A percentile compares a stretch with the other conserved stretches of the same genome.
Conservation (phyloP, 2,113 vertebrate genomes). For the Tupaia chinensis region DNA sequence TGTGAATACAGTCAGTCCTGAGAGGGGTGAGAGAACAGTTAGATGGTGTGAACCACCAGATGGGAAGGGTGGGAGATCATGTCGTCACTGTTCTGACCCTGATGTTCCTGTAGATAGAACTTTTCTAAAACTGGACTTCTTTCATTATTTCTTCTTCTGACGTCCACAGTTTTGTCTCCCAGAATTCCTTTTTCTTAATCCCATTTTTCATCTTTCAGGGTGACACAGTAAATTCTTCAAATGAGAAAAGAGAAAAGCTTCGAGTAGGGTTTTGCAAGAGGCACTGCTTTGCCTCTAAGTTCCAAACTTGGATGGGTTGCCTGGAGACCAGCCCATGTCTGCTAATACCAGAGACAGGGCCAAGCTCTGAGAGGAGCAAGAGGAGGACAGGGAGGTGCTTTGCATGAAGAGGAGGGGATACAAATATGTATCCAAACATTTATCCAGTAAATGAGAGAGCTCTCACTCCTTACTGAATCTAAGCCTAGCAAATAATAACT, state of each 20-base stretch:
- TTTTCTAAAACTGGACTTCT: constrained; percentile 52
- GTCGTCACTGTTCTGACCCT: constrained; percentile 19
- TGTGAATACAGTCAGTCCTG: constrained; percentile 65
- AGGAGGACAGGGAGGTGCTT: background rate
- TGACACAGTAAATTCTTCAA: constrained; percentile 17
- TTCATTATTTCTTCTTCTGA: background rate
- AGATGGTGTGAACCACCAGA: background rate
- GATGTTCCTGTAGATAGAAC: background rate
- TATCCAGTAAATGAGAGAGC: background rate
- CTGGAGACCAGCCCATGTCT: background rate
- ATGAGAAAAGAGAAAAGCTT: background rate
- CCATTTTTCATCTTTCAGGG: background rate
- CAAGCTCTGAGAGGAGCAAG: background rate
- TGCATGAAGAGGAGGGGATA: background rate
- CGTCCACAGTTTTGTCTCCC: background rate
- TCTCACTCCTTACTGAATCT: background rate
- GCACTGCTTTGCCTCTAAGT: background rate
- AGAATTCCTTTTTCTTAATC: background rate
- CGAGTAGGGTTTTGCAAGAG: background rate
- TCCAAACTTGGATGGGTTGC: background rate
- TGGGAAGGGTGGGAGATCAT: background rate
- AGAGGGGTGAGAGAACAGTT: constrained; percentile 53
- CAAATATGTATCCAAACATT: background rate
- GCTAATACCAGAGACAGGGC: background rate
- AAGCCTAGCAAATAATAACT: background rate